Conservation (phyloP, 1,140 invertebrate species). For the Dermatophagoides farinae region DNA sequence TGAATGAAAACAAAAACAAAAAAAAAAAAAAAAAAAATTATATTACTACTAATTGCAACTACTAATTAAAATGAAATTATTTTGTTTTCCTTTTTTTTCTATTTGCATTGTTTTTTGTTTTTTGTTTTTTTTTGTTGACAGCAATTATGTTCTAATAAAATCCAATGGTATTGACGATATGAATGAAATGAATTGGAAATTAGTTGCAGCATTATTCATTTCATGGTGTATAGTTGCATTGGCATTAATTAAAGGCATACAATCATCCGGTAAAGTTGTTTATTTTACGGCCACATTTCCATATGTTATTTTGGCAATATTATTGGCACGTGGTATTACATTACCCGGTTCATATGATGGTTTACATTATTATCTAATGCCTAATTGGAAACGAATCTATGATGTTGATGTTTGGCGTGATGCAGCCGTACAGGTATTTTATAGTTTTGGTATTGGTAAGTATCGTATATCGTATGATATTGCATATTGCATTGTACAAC, state of each 20-base stretch:
- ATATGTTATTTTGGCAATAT: constrained; percentile 39
- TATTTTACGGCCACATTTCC: constrained; percentile 48
- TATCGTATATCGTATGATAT: background rate
- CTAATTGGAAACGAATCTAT: constrained; percentile 33
- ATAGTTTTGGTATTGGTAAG: constrained; percentile 30
- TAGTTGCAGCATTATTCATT: constrained; percentile 40
- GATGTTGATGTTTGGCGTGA: constrained; percentile 31
- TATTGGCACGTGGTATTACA: constrained; percentile 38
- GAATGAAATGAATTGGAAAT: constrained; percentile 44
- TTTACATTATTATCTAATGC: constrained; percentile 36
- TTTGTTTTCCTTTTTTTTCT: too few relatives aligned
- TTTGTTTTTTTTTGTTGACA: constrained; percentile 15
- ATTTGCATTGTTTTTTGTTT: too few relatives aligned
- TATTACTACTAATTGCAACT: background rate
- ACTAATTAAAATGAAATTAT: too few relatives aligned
- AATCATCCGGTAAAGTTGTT: constrained; percentile 39
- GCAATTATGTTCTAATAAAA: constrained; percentile 27
- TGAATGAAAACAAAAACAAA: too few relatives aligned
- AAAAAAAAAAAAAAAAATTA: too few relatives aligned
- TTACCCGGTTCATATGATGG: constrained; percentile 33
- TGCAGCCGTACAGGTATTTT: constrained; percentile 29
- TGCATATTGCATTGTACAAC: background rate
- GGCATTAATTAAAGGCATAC: constrained; percentile 39
- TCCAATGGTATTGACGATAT: constrained; percentile 38
- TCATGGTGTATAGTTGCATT: constrained; percentile 45